Conservation (phyloP, 2,888 invertebrate genomes). For the Rambutsinella grinnellia region DNA sequence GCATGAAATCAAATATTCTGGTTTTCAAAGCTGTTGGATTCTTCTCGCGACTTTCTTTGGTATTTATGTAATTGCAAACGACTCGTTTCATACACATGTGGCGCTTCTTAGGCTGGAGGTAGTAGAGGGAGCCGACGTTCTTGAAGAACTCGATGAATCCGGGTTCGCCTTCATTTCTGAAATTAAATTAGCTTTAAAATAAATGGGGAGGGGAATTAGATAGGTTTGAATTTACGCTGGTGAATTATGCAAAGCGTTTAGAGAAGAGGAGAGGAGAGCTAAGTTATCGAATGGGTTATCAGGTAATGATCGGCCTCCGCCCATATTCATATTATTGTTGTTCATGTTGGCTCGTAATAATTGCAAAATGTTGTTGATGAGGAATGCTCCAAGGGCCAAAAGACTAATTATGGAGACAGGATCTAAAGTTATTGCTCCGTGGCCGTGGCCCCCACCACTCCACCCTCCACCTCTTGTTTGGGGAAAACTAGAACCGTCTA, state of each 20-base stretch:
- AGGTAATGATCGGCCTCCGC: background rate
- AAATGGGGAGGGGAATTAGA: background rate
- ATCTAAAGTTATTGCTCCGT: conserved; percentile 65
- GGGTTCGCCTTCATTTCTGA: conserved; percentile 34
- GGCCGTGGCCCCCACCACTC: conserved; percentile 55
- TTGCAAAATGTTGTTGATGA: conserved; percentile 66
- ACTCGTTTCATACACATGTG: conserved; percentile 65
- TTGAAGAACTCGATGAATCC: conserved; percentile 63
- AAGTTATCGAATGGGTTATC: conserved; percentile 1
- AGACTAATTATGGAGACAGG: conserved; percentile 66
- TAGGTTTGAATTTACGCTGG: background rate
- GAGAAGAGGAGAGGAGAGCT: background rate
- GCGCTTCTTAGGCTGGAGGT: conserved; percentile 62
- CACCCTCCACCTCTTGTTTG: conserved; percentile 45
- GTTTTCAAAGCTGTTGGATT: conserved; percentile 35
- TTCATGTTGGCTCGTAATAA: conserved; percentile 58
- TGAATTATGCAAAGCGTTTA: background rate
- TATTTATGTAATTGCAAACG: conserved; percentile 59
- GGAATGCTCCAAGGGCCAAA: conserved; percentile 64
- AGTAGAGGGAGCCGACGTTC: conserved; percentile 64
- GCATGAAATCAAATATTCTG: conserved; percentile 64
- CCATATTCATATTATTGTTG: background rate
- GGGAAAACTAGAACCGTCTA: conserved; percentile 20
- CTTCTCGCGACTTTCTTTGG: conserved; percentile 55
- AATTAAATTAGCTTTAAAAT: background rate